A percentile compares a stretch with the other conserved stretches of the same genome.
Evolutionary conservation across 2,888 invertebrate species (phyloP).

Genomic region (Fabriciana adippe): DNA sequence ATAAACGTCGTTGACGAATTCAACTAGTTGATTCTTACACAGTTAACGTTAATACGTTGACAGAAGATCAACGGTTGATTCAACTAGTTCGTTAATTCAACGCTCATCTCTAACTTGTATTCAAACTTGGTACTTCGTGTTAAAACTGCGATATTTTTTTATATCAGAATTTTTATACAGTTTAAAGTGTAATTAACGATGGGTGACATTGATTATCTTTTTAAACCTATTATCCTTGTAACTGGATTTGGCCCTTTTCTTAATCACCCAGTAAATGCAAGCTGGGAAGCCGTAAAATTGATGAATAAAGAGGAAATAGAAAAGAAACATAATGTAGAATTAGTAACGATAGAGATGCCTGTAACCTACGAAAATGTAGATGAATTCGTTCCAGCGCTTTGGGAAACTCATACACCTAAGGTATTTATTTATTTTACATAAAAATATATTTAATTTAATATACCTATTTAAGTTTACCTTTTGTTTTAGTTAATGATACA

Average conservation of each 20-base stretch:
- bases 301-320: constrained; percentile 81
- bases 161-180: neutral
- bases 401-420: constrained; percentile 87
- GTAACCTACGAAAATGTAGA: constrained; percentile 88
- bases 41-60: too few species aligned
- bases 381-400: constrained; percentile 84
- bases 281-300: constrained; percentile 90
- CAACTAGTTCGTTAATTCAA: too few species aligned
- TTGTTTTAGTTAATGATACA: constrained; percentile 87
- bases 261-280: constrained; percentile 87
- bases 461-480: neutral
- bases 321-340: constrained; percentile 71
- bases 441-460: neutral
- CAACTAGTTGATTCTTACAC: too few species aligned
- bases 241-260: constrained; percentile 93
- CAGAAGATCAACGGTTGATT: too few species aligned
- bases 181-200: constrained; percentile 43
- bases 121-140: neutral
- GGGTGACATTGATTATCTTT: constrained; percentile 54
- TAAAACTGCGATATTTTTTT: neutral
- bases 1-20: too few species aligned
- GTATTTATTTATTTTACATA: constrained; percentile 58
- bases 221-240: constrained; percentile 79
- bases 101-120: too few species aligned
- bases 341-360: constrained; percentile 84